Base-by-base conservation (phyloP, 2,888 invertebrate species). In the Xylota segnis region DNA sequence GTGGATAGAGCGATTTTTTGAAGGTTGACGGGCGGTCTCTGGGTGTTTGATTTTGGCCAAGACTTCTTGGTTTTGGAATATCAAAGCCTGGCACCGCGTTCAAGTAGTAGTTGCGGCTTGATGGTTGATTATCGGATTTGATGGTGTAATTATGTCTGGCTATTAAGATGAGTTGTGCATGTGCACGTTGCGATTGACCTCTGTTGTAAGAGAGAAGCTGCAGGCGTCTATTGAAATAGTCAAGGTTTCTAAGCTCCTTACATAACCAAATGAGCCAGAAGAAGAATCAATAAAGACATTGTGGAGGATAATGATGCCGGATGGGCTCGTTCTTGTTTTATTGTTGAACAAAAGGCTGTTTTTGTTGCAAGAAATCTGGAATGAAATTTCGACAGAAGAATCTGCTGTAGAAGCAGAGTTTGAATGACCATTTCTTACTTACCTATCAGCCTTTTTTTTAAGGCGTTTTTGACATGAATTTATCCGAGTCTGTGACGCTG, bases 81-180 rank as follows among this genome's bases (percentile, higher is more conserved):
- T 77, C 72, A 45, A 66, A 61, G 66, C 45, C 43, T 47, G 66
- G 70, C 45, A 58, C 76, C 77, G 56, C 71, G 65, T 77, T 65
- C 34, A 66, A 63, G 66, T 16, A 16, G 78, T 66, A 74, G 61
- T 65, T 76, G 75, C 59, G 54, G 43, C 71, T 75, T 47, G 66
- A 71, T 76, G 23, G 72, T 72, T 56, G 75, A 86, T 83, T 83
- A 83, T 16, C 27, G 58, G 3, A 29, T 79, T 84, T 82, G 86
- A 86, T 86, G 86, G 76, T 68, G 86, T 86, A 86, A 86, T 86
- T 86, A 86, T 45, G 75, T 37, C 52, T 54, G 40, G 12, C 63
- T 43, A 16, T 66, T 27, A 54, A 61, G 77, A 72, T 65, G 68
- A 59, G 81, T 32, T 74, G 59, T 27, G 56, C 23, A 40, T 56